Conservation (phyloP, 2,113 vertebrate genomes). For the Oreotrochilus melanogaster region DNA sequence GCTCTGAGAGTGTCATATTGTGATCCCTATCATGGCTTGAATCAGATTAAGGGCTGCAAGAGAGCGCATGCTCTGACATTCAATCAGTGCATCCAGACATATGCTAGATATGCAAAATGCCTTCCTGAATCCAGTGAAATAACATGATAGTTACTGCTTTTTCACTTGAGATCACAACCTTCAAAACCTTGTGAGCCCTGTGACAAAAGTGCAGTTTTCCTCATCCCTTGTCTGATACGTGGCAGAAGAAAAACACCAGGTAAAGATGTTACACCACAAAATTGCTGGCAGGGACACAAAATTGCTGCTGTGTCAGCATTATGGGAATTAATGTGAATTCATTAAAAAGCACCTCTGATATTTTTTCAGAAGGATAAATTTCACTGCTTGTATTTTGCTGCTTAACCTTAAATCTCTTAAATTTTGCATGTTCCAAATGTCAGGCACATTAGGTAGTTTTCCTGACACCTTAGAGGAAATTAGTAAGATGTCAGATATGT, state of each 20-base stretch:
- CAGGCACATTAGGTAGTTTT: not conserved
- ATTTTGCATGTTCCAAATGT: conserved; percentile 11
- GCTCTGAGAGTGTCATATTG: not conserved
- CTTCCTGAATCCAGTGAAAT: not conserved
- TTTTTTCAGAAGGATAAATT: conserved; percentile 30
- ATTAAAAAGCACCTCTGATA: conserved; percentile 13
- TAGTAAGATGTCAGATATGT: conserved; percentile 6
- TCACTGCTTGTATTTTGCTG: not conserved
- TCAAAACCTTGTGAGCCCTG: not conserved
- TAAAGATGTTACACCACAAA: not conserved
- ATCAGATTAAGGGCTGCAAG: not conserved
- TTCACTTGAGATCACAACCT: not conserved
- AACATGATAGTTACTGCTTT: not conserved
- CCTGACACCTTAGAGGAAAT: not conserved
- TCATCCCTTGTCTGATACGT: not conserved
- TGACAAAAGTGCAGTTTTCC: not conserved
- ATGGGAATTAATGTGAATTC: not conserved
- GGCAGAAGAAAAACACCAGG: not conserved
- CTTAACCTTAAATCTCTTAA: not conserved
- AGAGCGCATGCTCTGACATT: not conserved
- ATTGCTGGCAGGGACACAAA: not conserved
- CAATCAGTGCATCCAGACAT: not conserved
- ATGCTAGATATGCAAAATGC: not conserved
- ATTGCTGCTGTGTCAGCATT: not conserved
- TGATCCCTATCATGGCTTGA: not conserved